Evolutionary conservation across 1,140 invertebrate genomes (phyloP).

Genomic region (Hydropsyche tenuis): DNA sequence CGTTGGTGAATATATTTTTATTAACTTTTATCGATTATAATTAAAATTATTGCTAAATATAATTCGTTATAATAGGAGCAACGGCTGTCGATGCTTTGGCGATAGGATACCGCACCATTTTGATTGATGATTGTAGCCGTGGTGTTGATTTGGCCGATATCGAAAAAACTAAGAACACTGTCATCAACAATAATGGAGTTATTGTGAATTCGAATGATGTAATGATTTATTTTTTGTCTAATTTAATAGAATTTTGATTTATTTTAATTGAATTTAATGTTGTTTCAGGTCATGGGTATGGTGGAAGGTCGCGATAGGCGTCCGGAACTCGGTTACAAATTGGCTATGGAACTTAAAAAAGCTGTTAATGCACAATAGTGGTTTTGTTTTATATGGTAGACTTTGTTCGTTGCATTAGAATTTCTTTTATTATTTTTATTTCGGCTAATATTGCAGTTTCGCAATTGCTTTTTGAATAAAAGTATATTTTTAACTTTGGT

Average conservation of each 20-base stretch:
- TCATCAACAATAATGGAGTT: slow-evolving; percentile 77
- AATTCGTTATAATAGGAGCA: slow-evolving; percentile 74
- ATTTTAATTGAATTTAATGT: slow-evolving; percentile 30
- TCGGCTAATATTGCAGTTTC: not conserved
- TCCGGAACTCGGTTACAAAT: slow-evolving; percentile 85
- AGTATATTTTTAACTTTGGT: not conserved
- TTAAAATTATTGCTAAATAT: too few species aligned
- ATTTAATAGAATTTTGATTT: not conserved
- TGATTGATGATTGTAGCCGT: slow-evolving; percentile 90
- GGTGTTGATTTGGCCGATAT: slow-evolving; percentile 88
- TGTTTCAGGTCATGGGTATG: slow-evolving; percentile 77
- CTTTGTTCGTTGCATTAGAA: not conserved
- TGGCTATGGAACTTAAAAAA: slow-evolving; percentile 81
- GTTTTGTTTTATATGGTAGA: not conserved
- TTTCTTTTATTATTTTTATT: not conserved
- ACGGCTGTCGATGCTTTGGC: slow-evolving; percentile 87
- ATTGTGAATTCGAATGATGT: slow-evolving; percentile 76
- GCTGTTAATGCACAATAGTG: slow-evolving; percentile 50
- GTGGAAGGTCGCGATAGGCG: slow-evolving; percentile 84
- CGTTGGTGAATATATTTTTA: slow-evolving; percentile 71
- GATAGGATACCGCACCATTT: slow-evolving; percentile 86
- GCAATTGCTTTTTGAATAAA: not conserved
- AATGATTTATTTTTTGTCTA: slow-evolving; percentile 2
- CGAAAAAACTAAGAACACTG: slow-evolving; percentile 78
- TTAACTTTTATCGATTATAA: too few species aligned